These are phyloP conservation scores for Zaprionus ghesquierei DNA, from an alignment of 1,140 invertebrate genomes.

Conservation along the genomic window DNA sequence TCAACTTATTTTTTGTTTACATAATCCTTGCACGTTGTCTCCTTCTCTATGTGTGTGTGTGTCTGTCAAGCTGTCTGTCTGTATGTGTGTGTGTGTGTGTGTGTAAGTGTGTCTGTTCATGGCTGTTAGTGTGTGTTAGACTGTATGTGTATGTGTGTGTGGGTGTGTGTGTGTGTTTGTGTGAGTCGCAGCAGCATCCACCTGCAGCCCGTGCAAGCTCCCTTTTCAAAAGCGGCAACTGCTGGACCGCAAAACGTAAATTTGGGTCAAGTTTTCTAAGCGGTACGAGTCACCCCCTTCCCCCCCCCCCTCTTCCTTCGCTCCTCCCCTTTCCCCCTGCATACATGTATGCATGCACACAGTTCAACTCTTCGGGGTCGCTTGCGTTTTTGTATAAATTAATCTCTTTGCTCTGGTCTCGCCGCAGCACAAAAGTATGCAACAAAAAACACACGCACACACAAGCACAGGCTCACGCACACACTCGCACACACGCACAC, in stretches of 20 bases:
- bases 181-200: slow-evolving; percentile 11
- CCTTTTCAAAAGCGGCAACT: slow-evolving; percentile 38
- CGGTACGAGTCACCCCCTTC: slow-evolving; percentile 33
- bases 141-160: neutral
- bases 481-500: neutral
- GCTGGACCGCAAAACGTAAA: slow-evolving; percentile 72
- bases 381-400: slow-evolving; percentile 8
- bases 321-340: slow-evolving; percentile 1
- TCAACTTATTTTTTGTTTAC: slow-evolving; percentile 72
- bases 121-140: too few species aligned
- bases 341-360: neutral
- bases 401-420: slow-evolving; percentile 2
- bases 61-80: neutral
- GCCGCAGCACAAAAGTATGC: slow-evolving; percentile 24
- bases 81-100: neutral
- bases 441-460: slow-evolving; percentile 17
- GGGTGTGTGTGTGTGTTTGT: neutral
- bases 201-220: slow-evolving; percentile 7
- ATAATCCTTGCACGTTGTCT: slow-evolving; percentile 77
- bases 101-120: slow-evolving; percentile 5
- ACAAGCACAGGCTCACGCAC: neutral
- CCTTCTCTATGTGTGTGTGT: neutral
- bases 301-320: neutral
- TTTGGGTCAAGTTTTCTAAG: slow-evolving; percentile 77
- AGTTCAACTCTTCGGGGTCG: slow-evolving; percentile 15